These are phyloP conservation scores for Excalfactoria chinensis DNA, from an alignment of 2,113 vertebrate genomes.

Conservation along the genomic window DNA sequence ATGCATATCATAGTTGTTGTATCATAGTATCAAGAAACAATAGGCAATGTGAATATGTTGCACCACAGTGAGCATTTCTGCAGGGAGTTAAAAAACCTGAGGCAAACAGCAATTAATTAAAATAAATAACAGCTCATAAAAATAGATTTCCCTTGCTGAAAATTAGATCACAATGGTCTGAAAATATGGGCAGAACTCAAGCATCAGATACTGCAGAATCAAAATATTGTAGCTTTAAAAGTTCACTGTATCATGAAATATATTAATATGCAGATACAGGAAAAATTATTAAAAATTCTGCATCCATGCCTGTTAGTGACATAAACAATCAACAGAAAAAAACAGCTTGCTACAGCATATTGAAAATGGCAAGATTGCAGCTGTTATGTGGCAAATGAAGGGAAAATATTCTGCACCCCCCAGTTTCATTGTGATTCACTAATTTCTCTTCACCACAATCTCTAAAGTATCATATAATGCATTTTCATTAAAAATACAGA, in stretches of 20 bases:
- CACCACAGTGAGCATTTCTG: neutral
- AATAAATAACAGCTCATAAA: neutral
- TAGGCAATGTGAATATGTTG: neutral
- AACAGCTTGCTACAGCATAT: neutral
- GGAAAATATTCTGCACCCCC: neutral
- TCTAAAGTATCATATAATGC: neutral
- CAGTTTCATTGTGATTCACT: neutral
- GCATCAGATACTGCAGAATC: neutral
- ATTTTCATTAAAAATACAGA: neutral
- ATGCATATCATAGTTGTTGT: too few relatives aligned
- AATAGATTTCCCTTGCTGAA: neutral
- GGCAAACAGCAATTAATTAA: neutral
- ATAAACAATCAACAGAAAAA: neutral
- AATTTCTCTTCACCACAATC: neutral
- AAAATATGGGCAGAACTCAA: neutral
- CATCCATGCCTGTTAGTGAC: neutral
- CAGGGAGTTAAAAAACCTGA: neutral
- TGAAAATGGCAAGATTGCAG: neutral
- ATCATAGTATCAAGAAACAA: neutral
- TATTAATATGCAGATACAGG: neutral
- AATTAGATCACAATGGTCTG: neutral
- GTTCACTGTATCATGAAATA: neutral
- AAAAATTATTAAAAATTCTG: neutral
- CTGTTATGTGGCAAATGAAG: neutral
- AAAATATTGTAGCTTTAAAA: neutral